phyloP scores from a whole-genome alignment of 2,113 vertebrate genomes.

The Phainopepla nitens region DNA sequence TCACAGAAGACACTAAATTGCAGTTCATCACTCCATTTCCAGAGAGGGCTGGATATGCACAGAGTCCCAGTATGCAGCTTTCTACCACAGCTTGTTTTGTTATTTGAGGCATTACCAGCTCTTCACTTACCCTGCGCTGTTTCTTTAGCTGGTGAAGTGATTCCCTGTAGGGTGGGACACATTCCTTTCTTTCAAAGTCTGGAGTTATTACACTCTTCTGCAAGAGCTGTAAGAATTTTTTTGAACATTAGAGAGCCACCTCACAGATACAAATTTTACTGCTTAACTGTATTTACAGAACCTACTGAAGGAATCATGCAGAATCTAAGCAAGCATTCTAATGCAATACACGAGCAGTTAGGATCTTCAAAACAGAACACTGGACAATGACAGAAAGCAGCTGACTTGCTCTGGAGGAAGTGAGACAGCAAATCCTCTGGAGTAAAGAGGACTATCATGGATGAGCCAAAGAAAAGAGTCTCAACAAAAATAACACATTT shows the following conservation, averaged over 20 bases:
- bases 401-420: not conserved
- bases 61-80: not conserved
- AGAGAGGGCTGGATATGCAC: not conserved
- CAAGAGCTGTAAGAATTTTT: conserved; percentile 78
- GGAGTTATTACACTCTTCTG: conserved; percentile 87
- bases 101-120: not conserved
- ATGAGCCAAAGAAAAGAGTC: not conserved
- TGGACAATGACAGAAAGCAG: not conserved
- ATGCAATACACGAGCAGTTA: not conserved
- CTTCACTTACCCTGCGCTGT: conserved; percentile 80
- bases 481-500: not conserved
- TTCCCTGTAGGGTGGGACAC: conserved; percentile 84
- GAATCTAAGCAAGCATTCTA: not conserved
- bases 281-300: not conserved
- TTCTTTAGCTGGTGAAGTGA: conserved; percentile 81
- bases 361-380: not conserved
- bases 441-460: not conserved
- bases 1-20: not conserved
- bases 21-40: not conserved
- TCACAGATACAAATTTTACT: not conserved
- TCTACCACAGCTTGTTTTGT: not conserved
- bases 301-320: not conserved
- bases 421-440: not conserved
- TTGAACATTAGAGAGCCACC: not conserved
- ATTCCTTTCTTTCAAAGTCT: conserved; percentile 90